Evolutionary conservation across 2,113 vertebrate genomes (phyloP), one percentile per base, ranked within the genome.

Genomic region (Azemiops feae): DNA sequence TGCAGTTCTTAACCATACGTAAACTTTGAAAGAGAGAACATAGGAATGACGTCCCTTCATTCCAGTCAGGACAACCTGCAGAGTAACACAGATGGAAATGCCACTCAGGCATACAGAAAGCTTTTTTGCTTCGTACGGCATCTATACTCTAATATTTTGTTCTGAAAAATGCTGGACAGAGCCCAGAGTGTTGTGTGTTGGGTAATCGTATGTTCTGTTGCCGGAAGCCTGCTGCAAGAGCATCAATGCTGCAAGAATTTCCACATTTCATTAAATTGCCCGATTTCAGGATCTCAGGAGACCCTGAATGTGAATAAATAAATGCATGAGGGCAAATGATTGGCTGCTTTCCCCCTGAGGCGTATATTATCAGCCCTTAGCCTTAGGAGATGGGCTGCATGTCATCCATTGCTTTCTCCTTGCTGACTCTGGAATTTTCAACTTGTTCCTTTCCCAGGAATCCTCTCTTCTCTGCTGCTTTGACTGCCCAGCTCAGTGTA

Each of bases 201-300:
- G 25, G 34, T 57, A 30, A 55, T 55, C 4, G 4, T 50, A 16
- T 20, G n/a, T 90, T 74, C 81, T 85, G 27, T 74, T 53, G 50
- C n/a, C 90, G 43, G 43, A 91, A 45, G n/a, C 47, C 53, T 43
- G 30, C 1, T 27, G 47, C 91, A 53, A 8, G 5, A 74, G 30
- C 25, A 52, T 4, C 74, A 81, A 14, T 1, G 10, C 87, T 89
- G 87, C 60, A 92, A 23, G 23, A 30, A 55, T 92, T 89, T 92
- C 91, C 34, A 55, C 50, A 89, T 89, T 89, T 92, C 50, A 89
- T 92, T 89, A 22, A 55, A 81, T 50, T 55, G 87, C 60, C 25
- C 10, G 27, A 45, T 81, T 55, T 57, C 1, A 25, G 60, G 64
- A 57, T 89, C 92, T 69, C 60, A n/a, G 87, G 64, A 57, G 87